Base-by-base conservation (phyloP, 2,888 invertebrate genomes). In the Dryomyza anilis region DNA sequence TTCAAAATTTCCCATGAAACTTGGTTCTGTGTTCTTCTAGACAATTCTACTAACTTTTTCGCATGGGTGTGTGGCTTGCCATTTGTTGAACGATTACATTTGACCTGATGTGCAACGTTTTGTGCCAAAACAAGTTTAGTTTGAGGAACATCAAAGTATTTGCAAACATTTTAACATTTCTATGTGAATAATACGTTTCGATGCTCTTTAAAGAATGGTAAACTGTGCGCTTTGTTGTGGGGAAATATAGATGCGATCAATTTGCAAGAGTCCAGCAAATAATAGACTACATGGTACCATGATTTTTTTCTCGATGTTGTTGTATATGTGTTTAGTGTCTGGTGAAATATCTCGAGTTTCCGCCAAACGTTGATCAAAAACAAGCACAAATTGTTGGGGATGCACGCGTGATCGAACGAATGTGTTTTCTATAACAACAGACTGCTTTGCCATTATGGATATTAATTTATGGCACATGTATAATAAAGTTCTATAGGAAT, bases 191-290 rank as follows among this genome's bases (percentile, higher is more conserved):
- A n/a, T 39, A 39, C 39, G 8, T 2, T 2, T 7, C 39, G 39
- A 39, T n/a, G 39, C 3, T 39, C 33, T 7, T 8, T 12, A 12
- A 33, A 7, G 39, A 39, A 39, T n/a, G 8, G 39, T 39, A 7
- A n/a, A 39, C 39, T 52, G 30, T 46, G 23, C 48, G 64, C 64
- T 58, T 59, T 33, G 29, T 55, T 48, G 21, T 63, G 56, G 59
- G 66, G 68, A 62, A 71, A 72, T 72, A 73, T 71, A 75, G 78
- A 80, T 80, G 76, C 74, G 74, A 79, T 79, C 79, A 76, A 76
- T 79, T 78, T 76, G 73, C 79, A 79, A 77, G 79, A 80, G 80
- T 78, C 80, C 74, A 76, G 74, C 80, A 79, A 80, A 80, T 79
- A 80, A 79, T 77, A 78, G 79, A 72, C 78, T 72, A 73, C 72